Conservation (phyloP, 2,113 vertebrate species). For the Lipophrys pholis region DNA sequence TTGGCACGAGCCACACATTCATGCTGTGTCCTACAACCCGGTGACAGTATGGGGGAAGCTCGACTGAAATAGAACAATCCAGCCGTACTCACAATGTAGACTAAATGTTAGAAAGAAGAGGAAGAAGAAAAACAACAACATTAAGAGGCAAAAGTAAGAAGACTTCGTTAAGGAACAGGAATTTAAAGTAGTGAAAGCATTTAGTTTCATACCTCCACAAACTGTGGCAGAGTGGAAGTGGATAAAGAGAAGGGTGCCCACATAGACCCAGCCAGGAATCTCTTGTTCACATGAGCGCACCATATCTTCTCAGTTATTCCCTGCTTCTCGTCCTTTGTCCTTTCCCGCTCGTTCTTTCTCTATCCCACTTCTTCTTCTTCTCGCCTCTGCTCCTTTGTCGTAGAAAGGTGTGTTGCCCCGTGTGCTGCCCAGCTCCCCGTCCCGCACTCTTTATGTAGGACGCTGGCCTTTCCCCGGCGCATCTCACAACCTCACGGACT, state of each 20-base stretch:
- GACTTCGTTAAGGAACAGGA: conserved; percentile 14
- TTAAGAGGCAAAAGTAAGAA: conserved; percentile 16
- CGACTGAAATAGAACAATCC: conserved; percentile 58
- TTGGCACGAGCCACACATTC: conserved; percentile 53
- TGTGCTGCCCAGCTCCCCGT: conserved; percentile 74
- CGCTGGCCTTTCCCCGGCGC: conserved; percentile 80
- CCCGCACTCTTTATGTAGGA: conserved; percentile 86
- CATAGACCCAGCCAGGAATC: conserved; percentile 65
- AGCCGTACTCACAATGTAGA: conserved; percentile 4
- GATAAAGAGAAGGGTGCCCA: conserved; percentile 69
- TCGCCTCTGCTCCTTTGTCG: conserved; percentile 28
- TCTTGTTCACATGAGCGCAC: conserved; percentile 62
- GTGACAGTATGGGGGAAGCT: conserved; percentile 43
- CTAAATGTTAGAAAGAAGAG: background rate
- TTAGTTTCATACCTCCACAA: conserved; percentile 78
- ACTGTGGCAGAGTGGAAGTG: conserved; percentile 65
- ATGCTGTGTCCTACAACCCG: conserved; percentile 53
- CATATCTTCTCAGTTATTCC: conserved; percentile 71
- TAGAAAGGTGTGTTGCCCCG: conserved; percentile 70
- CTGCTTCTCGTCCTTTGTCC: conserved; percentile 53
- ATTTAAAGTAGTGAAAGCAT: conserved; percentile 21
- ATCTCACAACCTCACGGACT: conserved; percentile 78
- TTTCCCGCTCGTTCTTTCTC: conserved; percentile 36
- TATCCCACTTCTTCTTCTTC: conserved; percentile 31
- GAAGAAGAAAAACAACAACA: too few species aligned